phyloP scores from a whole-genome alignment of 2,797 vertebrate species.

The Malacoraja senta region DNA sequence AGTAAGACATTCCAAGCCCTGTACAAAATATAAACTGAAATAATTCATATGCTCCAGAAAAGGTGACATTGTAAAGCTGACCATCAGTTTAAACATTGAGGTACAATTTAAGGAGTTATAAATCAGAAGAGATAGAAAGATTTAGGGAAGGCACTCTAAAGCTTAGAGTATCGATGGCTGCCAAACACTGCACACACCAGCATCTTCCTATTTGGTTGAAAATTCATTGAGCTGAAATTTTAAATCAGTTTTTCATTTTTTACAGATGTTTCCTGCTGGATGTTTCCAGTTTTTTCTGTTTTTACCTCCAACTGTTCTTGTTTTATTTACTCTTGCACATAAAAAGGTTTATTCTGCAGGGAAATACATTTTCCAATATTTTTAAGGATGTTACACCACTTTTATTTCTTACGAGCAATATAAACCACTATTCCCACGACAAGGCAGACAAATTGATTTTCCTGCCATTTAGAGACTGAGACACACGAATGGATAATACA shows the following conservation, averaged over 20 bases:
- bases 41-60: background rate
- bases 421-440: background rate
- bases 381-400: background rate
- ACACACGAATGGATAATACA: conserved; percentile 46
- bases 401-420: background rate
- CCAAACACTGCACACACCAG: background rate
- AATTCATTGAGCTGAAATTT: background rate
- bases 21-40: background rate
- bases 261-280: background rate
- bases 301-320: background rate
- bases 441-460: conserved; percentile 53
- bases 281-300: background rate
- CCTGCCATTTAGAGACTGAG: conserved; percentile 48
- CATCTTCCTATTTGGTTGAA: background rate
- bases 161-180: background rate
- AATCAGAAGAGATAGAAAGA: background rate
- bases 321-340: background rate
- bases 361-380: background rate
- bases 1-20: background rate
- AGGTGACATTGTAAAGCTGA: background rate
- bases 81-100: background rate
- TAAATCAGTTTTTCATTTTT: too few relatives aligned
- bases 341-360: background rate
- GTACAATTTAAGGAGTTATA: background rate
- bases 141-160: background rate